These are phyloP conservation scores for Parascotia fuliginaria DNA, from an alignment of 2,888 invertebrate genomes.

Conservation along the genomic window DNA sequence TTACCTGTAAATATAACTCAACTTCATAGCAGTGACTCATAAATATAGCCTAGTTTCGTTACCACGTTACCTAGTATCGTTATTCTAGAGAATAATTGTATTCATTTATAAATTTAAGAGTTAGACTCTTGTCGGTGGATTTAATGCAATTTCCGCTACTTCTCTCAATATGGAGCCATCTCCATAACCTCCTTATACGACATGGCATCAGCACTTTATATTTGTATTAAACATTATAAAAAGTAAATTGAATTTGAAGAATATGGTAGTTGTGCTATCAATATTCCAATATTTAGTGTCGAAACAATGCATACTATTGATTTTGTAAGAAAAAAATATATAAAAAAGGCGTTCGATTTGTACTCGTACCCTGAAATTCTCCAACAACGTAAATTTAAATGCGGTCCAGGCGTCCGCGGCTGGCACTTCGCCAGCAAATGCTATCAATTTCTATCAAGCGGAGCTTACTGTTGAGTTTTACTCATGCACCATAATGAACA, in stretches of 20 bases:
- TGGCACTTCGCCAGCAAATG: constrained; percentile 68
- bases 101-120: too few species aligned
- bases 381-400: constrained; percentile 73
- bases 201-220: constrained; percentile 1
- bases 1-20: too few species aligned
- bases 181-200: too few species aligned
- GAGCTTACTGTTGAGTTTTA: constrained; percentile 61
- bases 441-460: constrained; percentile 75
- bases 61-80: too few species aligned
- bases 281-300: constrained; percentile 8
- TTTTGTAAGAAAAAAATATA: constrained; percentile 27
- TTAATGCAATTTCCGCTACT: too few species aligned
- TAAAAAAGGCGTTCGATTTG: constrained; percentile 27
- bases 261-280: not conserved
- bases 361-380: constrained; percentile 55
- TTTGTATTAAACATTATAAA: not conserved
- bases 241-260: not conserved
- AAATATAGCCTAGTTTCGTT: too few species aligned
- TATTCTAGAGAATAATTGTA: too few species aligned
- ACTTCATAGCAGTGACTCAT: too few species aligned
- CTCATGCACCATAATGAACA: constrained; percentile 51
- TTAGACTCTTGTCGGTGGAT: too few species aligned
- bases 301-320: constrained; percentile 19
- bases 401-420: constrained; percentile 63
- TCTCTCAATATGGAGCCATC: too few species aligned